These are phyloP conservation scores for Acronicta alni DNA, from an alignment of 2,888 invertebrate genomes.

Conservation along the genomic window DNA sequence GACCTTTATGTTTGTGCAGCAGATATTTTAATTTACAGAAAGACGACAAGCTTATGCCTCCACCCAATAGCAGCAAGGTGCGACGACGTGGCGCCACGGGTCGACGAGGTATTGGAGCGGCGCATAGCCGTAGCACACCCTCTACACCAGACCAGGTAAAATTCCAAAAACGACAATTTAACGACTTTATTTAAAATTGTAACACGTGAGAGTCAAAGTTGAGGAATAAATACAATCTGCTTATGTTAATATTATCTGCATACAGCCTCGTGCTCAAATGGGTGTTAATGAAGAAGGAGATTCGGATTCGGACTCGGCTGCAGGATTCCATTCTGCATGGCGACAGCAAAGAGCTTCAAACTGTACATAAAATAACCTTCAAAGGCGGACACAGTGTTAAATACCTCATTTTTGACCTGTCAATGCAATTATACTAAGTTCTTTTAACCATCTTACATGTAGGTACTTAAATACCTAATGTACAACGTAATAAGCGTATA, in stretches of 20 bases:
- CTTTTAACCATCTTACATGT: too few species aligned
- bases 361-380: slow-evolving; percentile 62
- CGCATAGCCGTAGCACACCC: slow-evolving; percentile 90
- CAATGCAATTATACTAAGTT: too few species aligned
- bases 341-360: slow-evolving; percentile 78
- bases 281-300: slow-evolving; percentile 88
- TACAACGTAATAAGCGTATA: too few species aligned
- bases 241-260: slow-evolving; percentile 42
- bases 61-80: slow-evolving; percentile 92
- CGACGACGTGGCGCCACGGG: slow-evolving; percentile 90
- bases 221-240: neutral
- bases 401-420: too few species aligned
- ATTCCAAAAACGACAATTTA: neutral
- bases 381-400: neutral
- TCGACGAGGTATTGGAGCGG: slow-evolving; percentile 69
- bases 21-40: slow-evolving; percentile 75
- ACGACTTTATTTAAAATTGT: too few species aligned
- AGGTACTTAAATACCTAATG: too few species aligned
- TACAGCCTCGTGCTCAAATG: slow-evolving; percentile 76
- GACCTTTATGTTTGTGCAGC: neutral
- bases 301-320: slow-evolving; percentile 96
- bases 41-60: slow-evolving; percentile 92
- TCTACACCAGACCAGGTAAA: slow-evolving; percentile 91
- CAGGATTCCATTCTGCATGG: slow-evolving; percentile 92
- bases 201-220: too few species aligned